These are phyloP conservation scores for Rhinophrynus dorsalis DNA, from an alignment of 2,797 vertebrate genomes.

Conservation along the genomic window DNA sequence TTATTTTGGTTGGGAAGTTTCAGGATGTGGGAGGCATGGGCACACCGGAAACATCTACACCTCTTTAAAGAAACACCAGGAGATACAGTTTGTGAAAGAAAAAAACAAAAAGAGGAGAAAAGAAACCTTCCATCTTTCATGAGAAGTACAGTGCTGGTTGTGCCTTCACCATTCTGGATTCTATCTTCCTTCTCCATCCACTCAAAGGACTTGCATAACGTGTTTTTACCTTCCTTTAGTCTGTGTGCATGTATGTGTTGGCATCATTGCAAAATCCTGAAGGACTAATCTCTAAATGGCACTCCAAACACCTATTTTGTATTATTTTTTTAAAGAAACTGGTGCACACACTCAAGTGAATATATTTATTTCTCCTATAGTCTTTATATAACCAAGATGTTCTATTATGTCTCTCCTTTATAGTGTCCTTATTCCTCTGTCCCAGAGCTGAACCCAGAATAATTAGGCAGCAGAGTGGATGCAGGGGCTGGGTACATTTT, in stretches of 20 bases:
- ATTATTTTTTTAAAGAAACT: no score
- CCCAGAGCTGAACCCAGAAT: no score
- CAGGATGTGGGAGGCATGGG: constrained; percentile 10
- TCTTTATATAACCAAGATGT: no score
- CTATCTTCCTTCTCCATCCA: not conserved
- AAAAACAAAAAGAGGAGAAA: not conserved
- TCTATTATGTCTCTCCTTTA: no score
- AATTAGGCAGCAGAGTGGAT: no score
- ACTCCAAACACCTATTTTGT: no score
- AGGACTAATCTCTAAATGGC: not conserved
- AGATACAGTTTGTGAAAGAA: not conserved
- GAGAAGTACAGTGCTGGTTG: not conserved
- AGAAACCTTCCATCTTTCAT: not conserved
- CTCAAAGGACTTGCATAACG: no score
- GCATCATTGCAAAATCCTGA: not conserved
- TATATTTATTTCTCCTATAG: no score
- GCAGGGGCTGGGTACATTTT: no score
- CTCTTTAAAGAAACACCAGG: not conserved
- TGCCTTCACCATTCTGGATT: not conserved
- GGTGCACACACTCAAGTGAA: no score
- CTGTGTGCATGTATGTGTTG: not conserved
- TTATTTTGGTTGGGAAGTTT: constrained; percentile 24
- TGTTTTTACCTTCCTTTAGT: not conserved
- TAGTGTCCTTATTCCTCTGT: no score
- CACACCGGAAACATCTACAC: not conserved